A percentile compares a stretch with the other conserved stretches of the same genome.
Evolutionary conservation across 2,113 vertebrate species (phyloP).

Genomic region (Xyrauchen texanus): DNA sequence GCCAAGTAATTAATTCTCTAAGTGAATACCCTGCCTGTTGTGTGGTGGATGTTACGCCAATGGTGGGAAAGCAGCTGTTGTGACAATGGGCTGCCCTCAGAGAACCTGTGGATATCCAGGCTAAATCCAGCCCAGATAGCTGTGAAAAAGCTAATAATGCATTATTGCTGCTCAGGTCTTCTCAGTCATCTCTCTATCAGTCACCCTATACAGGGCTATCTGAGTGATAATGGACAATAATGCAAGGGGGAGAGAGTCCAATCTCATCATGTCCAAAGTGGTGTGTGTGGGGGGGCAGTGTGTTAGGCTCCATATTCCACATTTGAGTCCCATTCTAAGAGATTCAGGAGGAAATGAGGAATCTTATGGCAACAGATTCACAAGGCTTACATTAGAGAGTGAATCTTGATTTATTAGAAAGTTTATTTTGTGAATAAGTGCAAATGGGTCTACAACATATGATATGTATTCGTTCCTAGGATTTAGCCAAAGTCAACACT

Average conservation of each 20-base stretch:
- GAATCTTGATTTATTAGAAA: background rate
- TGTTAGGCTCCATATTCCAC: conserved; percentile 52
- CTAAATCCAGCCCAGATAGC: conserved; percentile 77
- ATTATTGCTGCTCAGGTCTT: conserved; percentile 77
- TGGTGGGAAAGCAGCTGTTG: conserved; percentile 47
- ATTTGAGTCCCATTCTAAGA: background rate
- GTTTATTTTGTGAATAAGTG: background rate
- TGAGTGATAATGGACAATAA: conserved; percentile 80
- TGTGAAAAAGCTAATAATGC: conserved; percentile 81
- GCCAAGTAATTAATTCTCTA: conserved; percentile 21
- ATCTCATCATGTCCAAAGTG: conserved; percentile 64
- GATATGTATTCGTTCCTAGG: background rate
- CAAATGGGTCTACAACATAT: background rate
- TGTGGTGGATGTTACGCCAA: background rate
- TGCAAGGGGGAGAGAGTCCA: conserved; percentile 73
- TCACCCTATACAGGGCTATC: conserved; percentile 72
- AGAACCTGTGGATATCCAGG: conserved; percentile 78
- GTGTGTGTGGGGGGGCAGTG: conserved; percentile 30
- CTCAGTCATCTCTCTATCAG: conserved; percentile 75
- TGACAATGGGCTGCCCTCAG: conserved; percentile 71
- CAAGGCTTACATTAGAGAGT: background rate
- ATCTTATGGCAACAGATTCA: conserved; percentile 7
- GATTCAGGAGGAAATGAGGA: conserved; percentile 28
- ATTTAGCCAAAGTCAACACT: background rate
- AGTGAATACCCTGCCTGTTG: conserved; percentile 24